Conservation (phyloP, 2,113 vertebrate species). For the Callipepla californica region DNA sequence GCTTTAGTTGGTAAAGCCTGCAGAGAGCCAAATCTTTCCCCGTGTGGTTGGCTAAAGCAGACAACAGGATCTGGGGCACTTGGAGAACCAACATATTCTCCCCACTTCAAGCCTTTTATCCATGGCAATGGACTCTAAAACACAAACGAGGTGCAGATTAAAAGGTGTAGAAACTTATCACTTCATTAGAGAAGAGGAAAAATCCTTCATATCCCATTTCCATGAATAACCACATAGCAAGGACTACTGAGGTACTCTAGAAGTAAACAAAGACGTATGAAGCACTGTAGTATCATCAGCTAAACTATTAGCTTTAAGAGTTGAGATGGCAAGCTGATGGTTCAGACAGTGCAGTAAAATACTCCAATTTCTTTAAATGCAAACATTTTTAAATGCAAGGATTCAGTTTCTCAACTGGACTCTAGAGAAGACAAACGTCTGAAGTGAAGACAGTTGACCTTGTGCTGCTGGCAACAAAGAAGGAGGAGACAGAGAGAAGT, state of each 20-base stretch:
- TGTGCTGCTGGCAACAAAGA: not conserved
- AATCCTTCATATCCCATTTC: not conserved
- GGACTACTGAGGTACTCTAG: not conserved
- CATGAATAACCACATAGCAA: not conserved
- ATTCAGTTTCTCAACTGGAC: not conserved
- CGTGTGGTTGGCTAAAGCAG: constrained; percentile 97
- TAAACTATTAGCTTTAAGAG: not conserved
- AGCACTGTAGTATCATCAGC: not conserved
- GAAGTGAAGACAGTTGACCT: not conserved
- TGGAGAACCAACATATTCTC: constrained; percentile 97
- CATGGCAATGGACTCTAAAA: constrained; percentile 93
- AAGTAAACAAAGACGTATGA: not conserved
- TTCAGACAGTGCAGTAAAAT: not conserved
- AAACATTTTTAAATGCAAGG: not conserved
- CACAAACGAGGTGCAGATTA: not conserved
- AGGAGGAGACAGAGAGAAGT: not conserved
- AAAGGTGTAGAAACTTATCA: not conserved
- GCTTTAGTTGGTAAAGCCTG: constrained; percentile 95
- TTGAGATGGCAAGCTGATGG: not conserved
- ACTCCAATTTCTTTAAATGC: not conserved
- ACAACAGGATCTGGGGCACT: constrained; percentile 94
- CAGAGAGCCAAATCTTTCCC: constrained; percentile 92
- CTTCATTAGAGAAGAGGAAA: not conserved
- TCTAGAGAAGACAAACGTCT: not conserved
- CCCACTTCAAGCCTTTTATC: constrained; percentile 98